Evolutionary conservation across 2,113 vertebrate species (phyloP), one percentile per base, ranked within the genome.

Genomic region (Cynocephalus volans): DNA sequence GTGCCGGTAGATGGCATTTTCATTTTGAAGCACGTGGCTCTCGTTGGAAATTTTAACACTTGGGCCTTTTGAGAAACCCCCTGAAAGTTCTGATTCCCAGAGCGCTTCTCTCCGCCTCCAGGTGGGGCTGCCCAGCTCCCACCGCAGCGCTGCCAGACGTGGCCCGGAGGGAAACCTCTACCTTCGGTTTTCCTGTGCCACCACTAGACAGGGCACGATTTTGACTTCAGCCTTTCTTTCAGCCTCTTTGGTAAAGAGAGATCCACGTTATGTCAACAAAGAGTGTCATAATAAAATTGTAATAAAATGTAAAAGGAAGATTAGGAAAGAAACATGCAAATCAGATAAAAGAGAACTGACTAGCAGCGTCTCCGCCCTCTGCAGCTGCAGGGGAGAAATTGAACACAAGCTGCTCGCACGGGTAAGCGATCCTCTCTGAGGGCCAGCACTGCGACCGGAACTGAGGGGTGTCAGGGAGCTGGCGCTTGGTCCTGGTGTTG

Each of bases 121-220:
- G 41, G 41, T 41, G 41, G 41, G 41, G 41, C 41, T 41, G 41
- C 41, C 41, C 41, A 41, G 41, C 41, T 18, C 58, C 67, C 2
- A 0, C 26, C 1, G 7, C 56, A 6, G 18, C 56, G 31, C 10
- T 12, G 41, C 41, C 41, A 41, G 4, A 41, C 41, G 52, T 19
- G 21, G 11, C 41, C 1, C 10, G 24, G n/a, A 28, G n/a, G 31
- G 48, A n/a, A 14, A 21, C 60, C 45, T 62, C 13, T 14, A 0
- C 17, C 21, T 2, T 48, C 1, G 33, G 10, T 41, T 33, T 15
- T 28, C 3, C 0, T 1, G 21, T 15, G 11, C 7, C 4, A 0
- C 4, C 6, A 54, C 7, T 5, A 14, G n/a, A 14, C 15, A 24
- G 31, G 75, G 1, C 1, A 58, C 1, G 21, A 7, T 28, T 36